These are phyloP conservation scores for Mormyrus iriodes DNA, from an alignment of 2,113 vertebrate species.

Conservation along the genomic window DNA sequence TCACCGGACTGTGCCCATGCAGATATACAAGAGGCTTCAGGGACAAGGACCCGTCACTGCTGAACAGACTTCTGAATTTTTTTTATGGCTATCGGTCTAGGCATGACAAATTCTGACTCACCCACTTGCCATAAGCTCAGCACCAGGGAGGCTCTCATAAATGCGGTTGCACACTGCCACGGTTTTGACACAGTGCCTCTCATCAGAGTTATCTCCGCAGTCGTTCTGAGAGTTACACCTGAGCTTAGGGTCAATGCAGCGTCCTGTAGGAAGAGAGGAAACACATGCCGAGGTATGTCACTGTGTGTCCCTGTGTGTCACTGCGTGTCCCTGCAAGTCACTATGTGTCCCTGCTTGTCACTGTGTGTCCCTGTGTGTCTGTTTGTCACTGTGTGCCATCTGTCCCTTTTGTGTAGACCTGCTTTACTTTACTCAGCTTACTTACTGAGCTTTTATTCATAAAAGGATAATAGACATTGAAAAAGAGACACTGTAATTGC, in stretches of 20 bases:
- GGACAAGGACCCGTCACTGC: background rate
- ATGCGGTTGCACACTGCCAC: conserved; percentile 54
- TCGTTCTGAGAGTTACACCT: conserved; percentile 85
- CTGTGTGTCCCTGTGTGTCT: too few relatives aligned
- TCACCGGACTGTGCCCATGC: background rate
- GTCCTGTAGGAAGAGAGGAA: conserved; percentile 55
- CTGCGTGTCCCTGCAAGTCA: background rate
- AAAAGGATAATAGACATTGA: too few relatives aligned
- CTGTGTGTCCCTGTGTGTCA: background rate
- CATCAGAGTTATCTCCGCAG: conserved; percentile 86
- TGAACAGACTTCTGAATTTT: background rate
- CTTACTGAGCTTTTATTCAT: too few relatives aligned
- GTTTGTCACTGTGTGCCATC: background rate
- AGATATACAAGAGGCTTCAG: background rate
- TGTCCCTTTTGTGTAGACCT: too few relatives aligned
- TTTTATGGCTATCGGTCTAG: background rate
- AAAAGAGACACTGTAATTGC: too few relatives aligned
- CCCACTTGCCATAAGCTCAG: conserved; percentile 71
- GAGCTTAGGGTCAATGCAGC: conserved; percentile 71
- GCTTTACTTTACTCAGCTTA: too few relatives aligned
- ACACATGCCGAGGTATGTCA: background rate
- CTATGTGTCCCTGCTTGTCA: background rate
- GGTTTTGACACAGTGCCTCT: conserved; percentile 63
- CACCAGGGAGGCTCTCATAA: conserved; percentile 60
- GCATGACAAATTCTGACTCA: conserved; percentile 44